A percentile compares a stretch with the other conserved stretches of the same genome.
These are phyloP conservation scores for Pipistrellus pipistrellus DNA, from an alignment of 2,797 vertebrate genomes.

Conservation along the genomic window DNA sequence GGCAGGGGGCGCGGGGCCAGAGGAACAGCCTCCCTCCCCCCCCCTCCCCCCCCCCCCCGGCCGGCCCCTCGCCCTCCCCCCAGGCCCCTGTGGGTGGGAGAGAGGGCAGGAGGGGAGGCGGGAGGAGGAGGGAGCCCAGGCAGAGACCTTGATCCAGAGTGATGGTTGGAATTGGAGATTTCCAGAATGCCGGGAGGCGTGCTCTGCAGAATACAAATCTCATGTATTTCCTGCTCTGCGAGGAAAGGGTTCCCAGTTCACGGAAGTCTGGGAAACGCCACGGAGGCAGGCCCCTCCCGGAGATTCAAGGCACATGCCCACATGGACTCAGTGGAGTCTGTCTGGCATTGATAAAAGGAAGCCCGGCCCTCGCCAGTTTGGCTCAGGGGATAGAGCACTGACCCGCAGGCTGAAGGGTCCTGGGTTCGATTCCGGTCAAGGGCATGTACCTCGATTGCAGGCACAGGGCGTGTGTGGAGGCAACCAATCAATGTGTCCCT, in stretches of 20 bases:
- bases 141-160: background rate
- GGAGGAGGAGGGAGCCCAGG: background rate
- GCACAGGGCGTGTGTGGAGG: too few species aligned
- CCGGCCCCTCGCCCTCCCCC: too few species aligned
- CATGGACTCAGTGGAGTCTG: rapidly evolving
- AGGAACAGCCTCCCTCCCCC: rapidly evolving
- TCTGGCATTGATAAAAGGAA: too few species aligned
- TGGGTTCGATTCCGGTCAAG: too few species aligned
- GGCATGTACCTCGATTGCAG: too few species aligned
- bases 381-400: too few species aligned
- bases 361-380: too few species aligned
- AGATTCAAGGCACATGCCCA: background rate
- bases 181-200: background rate
- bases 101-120: background rate
- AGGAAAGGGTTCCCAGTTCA: background rate
- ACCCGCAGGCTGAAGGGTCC: too few species aligned
- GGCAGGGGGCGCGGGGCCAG: background rate
- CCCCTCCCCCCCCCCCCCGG: rapidly evolving
- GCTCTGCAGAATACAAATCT: background rate
- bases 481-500: too few species aligned
- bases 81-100: background rate
- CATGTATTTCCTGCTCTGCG: background rate
- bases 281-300: too few species aligned
- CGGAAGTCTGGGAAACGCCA: background rate
- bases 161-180: background rate